Conservation (phyloP, 2,113 vertebrate genomes). For the Micromys minutus region DNA sequence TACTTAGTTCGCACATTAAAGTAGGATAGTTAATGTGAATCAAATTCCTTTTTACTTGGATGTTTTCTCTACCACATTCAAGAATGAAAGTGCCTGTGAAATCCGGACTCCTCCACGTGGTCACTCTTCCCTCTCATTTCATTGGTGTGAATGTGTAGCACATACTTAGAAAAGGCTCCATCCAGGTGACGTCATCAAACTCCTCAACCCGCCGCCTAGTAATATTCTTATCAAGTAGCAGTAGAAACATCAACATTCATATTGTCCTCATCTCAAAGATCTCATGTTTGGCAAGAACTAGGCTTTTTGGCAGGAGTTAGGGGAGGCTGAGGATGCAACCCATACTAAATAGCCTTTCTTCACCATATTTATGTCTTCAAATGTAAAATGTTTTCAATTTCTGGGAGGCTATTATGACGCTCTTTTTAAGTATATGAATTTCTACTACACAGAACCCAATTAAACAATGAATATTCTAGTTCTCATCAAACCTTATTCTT, state of each 20-base stretch:
- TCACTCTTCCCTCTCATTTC: background rate
- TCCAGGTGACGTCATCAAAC: background rate
- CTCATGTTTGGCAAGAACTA: conserved; percentile 1
- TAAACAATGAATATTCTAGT: background rate
- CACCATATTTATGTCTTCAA: conserved; percentile 17
- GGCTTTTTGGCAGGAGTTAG: background rate
- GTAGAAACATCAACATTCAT: background rate
- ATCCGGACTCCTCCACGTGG: background rate
- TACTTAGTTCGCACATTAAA: background rate
- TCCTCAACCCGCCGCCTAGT: background rate
- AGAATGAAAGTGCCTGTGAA: background rate
- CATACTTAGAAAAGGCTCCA: background rate
- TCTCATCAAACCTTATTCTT: background rate
- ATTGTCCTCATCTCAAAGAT: conserved; percentile 10
- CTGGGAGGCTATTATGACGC: background rate
- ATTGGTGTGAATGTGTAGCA: background rate
- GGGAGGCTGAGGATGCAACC: background rate
- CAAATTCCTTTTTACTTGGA: background rate
- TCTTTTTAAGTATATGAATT: background rate
- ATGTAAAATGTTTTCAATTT: conserved; percentile 43
- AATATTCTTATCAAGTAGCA: background rate
- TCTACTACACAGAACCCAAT: background rate
- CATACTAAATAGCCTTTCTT: background rate
- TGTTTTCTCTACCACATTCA: background rate
- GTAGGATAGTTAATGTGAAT: background rate